Evolutionary conservation across 1,140 invertebrate species (phyloP).

Genomic region (Orchestia grillus): DNA sequence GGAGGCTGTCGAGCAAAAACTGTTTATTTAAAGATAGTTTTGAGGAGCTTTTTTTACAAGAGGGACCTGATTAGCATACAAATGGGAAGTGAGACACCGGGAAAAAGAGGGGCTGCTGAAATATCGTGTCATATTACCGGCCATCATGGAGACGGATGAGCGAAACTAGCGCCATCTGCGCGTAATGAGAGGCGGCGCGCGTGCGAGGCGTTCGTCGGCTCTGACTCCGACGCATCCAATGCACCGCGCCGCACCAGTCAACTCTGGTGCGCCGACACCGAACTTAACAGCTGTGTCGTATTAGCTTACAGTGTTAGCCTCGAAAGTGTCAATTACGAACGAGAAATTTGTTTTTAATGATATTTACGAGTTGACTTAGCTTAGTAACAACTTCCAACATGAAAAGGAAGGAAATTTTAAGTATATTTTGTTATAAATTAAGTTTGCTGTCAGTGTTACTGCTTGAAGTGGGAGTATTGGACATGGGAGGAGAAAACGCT

Average conservation of each 20-base stretch:
- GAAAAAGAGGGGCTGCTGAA: conserved; percentile 51
- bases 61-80: conserved; percentile 43
- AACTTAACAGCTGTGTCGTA: not conserved
- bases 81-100: conserved; percentile 51
- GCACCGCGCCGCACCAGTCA: not conserved
- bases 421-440: too few species aligned
- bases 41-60: conserved; percentile 32
- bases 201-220: not conserved
- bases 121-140: conserved; percentile 52
- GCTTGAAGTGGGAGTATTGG: too few species aligned
- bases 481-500: too few species aligned
- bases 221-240: not conserved
- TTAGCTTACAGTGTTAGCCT: too few species aligned
- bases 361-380: too few species aligned
- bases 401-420: too few species aligned
- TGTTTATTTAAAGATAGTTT: conserved; percentile 55
- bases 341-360: too few species aligned
- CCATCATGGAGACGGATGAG: conserved; percentile 51
- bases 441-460: too few species aligned
- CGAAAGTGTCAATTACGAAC: too few species aligned
- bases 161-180: conserved; percentile 41
- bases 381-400: too few species aligned
- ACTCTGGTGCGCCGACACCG: not conserved
- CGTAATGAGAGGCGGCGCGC: not conserved
- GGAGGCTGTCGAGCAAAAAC: not conserved